These are phyloP conservation scores for Corapipo altera DNA, from an alignment of 2,113 vertebrate species.

Conservation along the genomic window DNA sequence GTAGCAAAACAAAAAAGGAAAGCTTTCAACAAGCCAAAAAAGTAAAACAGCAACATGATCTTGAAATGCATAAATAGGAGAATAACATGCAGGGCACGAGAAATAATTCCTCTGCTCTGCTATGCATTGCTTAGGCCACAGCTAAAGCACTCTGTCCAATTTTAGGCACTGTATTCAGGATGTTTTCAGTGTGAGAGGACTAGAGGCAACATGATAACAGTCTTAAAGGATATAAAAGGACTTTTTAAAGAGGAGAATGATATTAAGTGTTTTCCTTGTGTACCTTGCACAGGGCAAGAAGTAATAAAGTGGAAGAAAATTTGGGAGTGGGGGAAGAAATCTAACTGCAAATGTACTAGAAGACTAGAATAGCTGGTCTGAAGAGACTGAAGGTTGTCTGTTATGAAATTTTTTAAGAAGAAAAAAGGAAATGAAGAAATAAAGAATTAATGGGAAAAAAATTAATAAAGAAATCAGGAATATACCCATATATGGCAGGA, in stretches of 20 bases:
- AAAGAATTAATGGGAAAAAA: background rate
- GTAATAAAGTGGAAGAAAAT: background rate
- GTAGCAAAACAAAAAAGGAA: slow-evolving; percentile 28
- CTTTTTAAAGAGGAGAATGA: background rate
- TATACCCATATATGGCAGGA: background rate
- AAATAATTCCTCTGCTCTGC: background rate
- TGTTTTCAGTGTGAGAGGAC: background rate
- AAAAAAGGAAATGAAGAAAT: background rate
- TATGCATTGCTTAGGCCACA: background rate
- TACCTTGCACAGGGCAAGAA: background rate
- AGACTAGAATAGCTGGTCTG: background rate
- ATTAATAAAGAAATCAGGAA: background rate
- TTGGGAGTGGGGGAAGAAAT: background rate
- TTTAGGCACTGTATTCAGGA: background rate
- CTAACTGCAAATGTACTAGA: background rate
- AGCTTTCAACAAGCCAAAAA: background rate
- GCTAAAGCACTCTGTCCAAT: background rate
- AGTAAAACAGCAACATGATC: background rate
- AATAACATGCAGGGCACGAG: background rate
- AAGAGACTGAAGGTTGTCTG: background rate
- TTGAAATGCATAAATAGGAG: slow-evolving; percentile 7
- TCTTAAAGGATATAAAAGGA: background rate
- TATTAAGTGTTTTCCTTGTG: background rate
- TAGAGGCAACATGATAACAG: background rate
- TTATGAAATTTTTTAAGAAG: background rate